These are phyloP conservation scores for Rotaria magnacalcarata DNA, from an alignment of 2,888 invertebrate species.

Conservation along the genomic window DNA sequence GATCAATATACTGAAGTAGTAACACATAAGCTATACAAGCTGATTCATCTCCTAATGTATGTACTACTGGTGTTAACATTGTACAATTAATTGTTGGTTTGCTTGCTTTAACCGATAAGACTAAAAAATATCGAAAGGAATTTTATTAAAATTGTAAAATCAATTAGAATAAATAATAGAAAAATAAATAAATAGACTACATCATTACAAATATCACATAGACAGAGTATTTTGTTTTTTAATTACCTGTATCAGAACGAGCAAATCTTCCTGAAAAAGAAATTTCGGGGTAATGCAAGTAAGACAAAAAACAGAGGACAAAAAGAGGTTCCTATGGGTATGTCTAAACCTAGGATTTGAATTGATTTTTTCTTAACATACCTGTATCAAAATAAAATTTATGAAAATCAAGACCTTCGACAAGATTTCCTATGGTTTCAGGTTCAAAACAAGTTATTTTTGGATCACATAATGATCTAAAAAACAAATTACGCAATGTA, in stretches of 20 bases:
- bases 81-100: constrained; percentile 88
- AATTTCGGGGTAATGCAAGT: no score
- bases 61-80: constrained; percentile 94
- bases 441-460: constrained; percentile 98
- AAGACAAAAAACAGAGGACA: background rate
- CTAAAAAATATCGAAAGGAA: background rate
- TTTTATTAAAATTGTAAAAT: background rate
- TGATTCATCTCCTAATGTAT: constrained; percentile 93
- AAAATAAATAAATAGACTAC: background rate
- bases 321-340: background rate
- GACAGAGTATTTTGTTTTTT: background rate
- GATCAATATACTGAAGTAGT: constrained; percentile 93
- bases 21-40: constrained; percentile 97
- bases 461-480: constrained; percentile 95
- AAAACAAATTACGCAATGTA: constrained; percentile 56
- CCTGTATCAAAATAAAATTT: constrained; percentile 99
- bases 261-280: constrained; percentile 11
- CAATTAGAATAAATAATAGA: background rate
- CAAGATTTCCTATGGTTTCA: constrained; percentile 93
- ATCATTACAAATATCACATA: background rate
- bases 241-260: constrained; percentile 26
- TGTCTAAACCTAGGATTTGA: no score
- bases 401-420: constrained; percentile 99
- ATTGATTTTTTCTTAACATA: constrained; percentile 55
- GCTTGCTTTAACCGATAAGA: constrained; percentile 67